Percentiles rank a stretch among this genome's conserved stretches.
Conservation (phyloP, 2,113 vertebrate species). For the Grallaria varia region DNA sequence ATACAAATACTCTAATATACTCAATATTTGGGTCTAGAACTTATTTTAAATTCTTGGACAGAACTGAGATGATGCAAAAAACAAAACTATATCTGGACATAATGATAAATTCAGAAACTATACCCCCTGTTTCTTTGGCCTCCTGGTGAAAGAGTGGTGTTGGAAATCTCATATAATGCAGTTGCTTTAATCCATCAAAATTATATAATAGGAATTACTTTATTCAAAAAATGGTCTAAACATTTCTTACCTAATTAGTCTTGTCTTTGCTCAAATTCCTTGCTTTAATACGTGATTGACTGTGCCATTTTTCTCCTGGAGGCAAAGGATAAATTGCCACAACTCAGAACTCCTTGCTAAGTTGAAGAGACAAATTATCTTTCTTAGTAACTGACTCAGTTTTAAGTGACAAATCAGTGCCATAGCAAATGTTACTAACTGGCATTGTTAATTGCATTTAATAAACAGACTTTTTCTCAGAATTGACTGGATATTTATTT, state of each 20-base stretch:
- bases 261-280: not conserved
- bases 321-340: not conserved
- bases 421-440: not conserved
- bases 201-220: not conserved
- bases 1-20: not conserved
- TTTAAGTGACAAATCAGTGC: not conserved
- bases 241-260: not conserved
- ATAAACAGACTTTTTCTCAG: constrained; percentile 11
- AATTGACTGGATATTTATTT: not conserved
- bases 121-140: not conserved
- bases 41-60: not conserved
- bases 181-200: not conserved
- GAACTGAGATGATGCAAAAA: not conserved
- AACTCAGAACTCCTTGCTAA: not conserved
- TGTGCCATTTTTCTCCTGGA: not conserved
- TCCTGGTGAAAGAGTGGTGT: not conserved
- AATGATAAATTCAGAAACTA: not conserved
- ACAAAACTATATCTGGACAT: not conserved
- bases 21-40: constrained; percentile 4
- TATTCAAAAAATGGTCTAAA: not conserved
- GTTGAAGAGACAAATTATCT: not conserved
- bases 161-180: not conserved
- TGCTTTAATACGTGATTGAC: not conserved
- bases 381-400: not conserved
- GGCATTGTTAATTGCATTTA: not conserved